phyloP scores from a whole-genome alignment of 2,888 invertebrate species.

The Melinopterus prodromus region DNA sequence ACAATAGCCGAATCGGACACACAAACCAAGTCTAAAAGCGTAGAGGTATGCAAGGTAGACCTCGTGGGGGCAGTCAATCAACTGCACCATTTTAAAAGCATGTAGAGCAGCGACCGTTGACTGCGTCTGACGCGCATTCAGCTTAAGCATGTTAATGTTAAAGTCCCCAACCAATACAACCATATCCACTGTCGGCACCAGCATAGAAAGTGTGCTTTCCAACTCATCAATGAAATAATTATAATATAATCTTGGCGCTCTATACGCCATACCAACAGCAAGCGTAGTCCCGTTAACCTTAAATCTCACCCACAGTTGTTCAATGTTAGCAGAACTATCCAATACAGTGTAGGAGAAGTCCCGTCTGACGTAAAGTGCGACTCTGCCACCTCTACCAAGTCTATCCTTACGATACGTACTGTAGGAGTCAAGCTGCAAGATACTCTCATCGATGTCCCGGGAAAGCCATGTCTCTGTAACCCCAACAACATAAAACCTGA shows the following conservation, averaged over 20 bases:
- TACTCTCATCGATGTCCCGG: neutral
- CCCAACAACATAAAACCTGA: neutral
- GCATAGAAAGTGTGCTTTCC: neutral
- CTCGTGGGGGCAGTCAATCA: conserved; percentile 11
- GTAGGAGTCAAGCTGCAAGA: neutral
- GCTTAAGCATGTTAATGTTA: conserved; percentile 13
- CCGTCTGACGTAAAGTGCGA: neutral
- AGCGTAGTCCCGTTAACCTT: neutral
- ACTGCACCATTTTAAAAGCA: neutral
- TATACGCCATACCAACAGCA: conserved; percentile 13
- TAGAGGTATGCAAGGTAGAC: neutral
- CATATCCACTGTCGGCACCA: neutral
- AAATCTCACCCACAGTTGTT: conserved; percentile 15
- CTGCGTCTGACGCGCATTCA: neutral
- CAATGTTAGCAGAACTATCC: neutral
- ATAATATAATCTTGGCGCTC: neutral
- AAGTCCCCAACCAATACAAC: conserved; percentile 17
- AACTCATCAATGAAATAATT: conserved; percentile 15
- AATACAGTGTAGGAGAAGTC: neutral
- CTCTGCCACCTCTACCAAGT: neutral
- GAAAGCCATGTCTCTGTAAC: conserved; percentile 6
- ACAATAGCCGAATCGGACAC: conserved; percentile 11
- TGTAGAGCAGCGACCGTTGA: conserved; percentile 4
- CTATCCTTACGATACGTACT: conserved; percentile 5
- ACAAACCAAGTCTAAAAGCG: conserved; percentile 4